Conservation (phyloP, 2,113 vertebrate genomes). For the Alectura lathami region DNA sequence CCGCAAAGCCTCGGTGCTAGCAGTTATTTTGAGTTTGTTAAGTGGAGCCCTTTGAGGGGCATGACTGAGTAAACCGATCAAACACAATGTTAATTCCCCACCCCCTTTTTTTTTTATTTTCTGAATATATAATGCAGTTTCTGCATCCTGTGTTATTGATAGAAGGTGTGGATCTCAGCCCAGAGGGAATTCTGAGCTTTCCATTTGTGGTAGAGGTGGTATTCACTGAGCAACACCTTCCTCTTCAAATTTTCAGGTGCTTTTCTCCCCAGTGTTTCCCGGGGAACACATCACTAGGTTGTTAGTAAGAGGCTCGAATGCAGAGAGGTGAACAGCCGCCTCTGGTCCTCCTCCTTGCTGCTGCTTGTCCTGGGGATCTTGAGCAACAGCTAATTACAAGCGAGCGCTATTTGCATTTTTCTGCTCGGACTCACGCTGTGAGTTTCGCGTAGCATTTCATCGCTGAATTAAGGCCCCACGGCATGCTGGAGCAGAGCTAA, state of each 20-base stretch:
- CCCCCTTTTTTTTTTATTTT: no score
- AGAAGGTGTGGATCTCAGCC: background rate
- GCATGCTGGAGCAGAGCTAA: background rate
- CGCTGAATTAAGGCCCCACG: background rate
- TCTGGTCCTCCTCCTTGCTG: background rate
- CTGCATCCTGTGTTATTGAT: background rate
- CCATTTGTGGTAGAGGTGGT: accelerated
- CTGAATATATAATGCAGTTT: background rate
- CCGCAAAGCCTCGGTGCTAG: background rate
- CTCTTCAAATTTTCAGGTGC: background rate
- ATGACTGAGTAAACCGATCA: accelerated
- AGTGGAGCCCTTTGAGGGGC: background rate
- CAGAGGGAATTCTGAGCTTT: background rate
- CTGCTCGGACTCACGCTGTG: background rate
- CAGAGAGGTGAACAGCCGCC: background rate
- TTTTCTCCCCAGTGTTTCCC: background rate
- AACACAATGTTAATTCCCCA: background rate
- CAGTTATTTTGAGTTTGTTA: background rate
- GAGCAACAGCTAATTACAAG: background rate
- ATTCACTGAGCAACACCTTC: background rate
- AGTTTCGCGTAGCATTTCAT: background rate
- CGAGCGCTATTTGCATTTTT: background rate
- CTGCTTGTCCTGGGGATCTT: background rate
- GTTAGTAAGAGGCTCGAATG: background rate
- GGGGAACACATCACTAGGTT: background rate